These are phyloP conservation scores for Sciaenops ocellatus DNA, from an alignment of 2,797 vertebrate genomes.

Conservation along the genomic window DNA sequence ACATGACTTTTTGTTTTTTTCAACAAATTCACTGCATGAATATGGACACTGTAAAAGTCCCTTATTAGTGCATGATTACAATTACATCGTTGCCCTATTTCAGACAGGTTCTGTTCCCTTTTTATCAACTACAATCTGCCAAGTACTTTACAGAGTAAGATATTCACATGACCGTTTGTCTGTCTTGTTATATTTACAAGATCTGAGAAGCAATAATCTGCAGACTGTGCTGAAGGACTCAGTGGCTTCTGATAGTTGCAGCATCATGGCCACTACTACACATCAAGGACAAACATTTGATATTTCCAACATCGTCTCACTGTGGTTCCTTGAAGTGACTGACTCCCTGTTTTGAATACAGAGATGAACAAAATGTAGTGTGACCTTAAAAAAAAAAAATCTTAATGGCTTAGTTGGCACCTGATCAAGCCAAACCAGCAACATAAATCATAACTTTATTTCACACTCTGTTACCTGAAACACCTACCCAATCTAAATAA, in stretches of 20 bases:
- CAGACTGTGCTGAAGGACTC: conserved; percentile 37
- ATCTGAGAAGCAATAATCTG: conserved; percentile 30
- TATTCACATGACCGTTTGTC: conserved; percentile 25
- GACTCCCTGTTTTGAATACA: conserved; percentile 16
- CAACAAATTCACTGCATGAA: background rate
- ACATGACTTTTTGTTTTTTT: background rate
- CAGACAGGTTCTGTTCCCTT: background rate
- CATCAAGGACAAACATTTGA: conserved; percentile 35
- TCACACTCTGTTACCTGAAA: conserved; percentile 43
- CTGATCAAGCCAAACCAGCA: conserved; percentile 37
- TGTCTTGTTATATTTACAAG: conserved; percentile 10
- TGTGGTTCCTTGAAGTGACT: conserved; percentile 24
- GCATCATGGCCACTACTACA: conserved; percentile 1
- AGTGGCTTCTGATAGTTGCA: background rate
- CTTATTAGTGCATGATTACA: background rate
- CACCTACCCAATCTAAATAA: conserved; percentile 45
- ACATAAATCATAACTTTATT: conserved; percentile 36
- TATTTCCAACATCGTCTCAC: conserved; percentile 18
- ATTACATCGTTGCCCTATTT: background rate
- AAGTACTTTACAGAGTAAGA: conserved; percentile 24
- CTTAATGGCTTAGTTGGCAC: conserved; percentile 6
- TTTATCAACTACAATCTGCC: background rate
- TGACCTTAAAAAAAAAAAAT: conserved; percentile 5
- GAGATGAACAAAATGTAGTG: background rate
- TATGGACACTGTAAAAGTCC: background rate